Evolutionary conservation across 2,797 vertebrate genomes (phyloP).

Genomic region (Pangasius larnaudii): DNA sequence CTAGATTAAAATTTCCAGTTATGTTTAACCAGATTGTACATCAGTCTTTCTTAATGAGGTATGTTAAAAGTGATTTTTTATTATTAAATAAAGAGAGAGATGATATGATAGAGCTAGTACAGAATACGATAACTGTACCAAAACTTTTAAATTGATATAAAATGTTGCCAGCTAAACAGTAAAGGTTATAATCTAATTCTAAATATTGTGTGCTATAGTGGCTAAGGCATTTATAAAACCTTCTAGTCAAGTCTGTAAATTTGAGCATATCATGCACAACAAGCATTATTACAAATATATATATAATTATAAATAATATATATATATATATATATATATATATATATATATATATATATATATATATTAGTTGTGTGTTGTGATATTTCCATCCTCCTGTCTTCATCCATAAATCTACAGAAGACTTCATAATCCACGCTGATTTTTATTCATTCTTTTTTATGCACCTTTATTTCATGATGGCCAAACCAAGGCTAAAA

Average conservation of each 20-base stretch:
- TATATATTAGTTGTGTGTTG: too few species aligned
- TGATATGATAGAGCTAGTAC: not conserved
- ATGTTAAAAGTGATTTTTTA: not conserved
- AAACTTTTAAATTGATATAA: not conserved
- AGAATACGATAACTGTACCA: not conserved
- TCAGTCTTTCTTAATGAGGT: not conserved
- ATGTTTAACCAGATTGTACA: not conserved
- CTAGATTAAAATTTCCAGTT: not conserved
- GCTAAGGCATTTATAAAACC: not conserved
- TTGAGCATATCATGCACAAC: not conserved
- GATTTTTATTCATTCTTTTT: not conserved
- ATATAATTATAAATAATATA: too few species aligned
- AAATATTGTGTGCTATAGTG: not conserved
- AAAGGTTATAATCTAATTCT: not conserved
- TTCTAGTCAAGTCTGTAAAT: too few species aligned
- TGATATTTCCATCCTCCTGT: not conserved
- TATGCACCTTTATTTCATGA: not conserved
- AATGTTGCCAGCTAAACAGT: not conserved
- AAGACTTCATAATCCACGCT: not conserved
- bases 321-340: too few species aligned
- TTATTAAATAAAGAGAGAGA: not conserved
- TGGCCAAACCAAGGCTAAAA: not conserved
- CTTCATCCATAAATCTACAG: not conserved
- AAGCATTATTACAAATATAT: not conserved
- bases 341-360: too few species aligned